A percentile compares a stretch with the other conserved stretches of the same genome.
Evolutionary conservation across 64 coral and sea anemone genomes (phyloP).

Genomic region (Dendrophyllia cribrosa): DNA sequence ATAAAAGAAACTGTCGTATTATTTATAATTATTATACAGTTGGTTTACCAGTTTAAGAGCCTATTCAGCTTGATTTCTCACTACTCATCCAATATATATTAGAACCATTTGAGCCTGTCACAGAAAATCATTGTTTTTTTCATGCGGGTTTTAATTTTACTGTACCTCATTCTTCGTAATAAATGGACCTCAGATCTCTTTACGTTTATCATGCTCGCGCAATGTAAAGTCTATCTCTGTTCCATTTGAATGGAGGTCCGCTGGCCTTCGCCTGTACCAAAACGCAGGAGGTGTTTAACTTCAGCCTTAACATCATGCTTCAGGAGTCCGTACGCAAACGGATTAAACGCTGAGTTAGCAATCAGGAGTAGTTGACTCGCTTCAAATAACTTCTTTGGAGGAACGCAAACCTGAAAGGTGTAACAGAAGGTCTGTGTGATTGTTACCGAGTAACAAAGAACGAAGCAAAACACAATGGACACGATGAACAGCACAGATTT

Average conservation of each 20-base stretch:
- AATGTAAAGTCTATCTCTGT: conserved; percentile 7
- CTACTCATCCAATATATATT: no score
- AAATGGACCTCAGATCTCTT: no score
- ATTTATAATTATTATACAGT: no score
- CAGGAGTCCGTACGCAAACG: conserved; percentile 8
- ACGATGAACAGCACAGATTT: background rate
- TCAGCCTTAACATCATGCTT: conserved; percentile 25
- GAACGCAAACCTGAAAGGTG: background rate
- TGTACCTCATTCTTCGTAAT: no score
- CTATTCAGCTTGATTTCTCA: no score
- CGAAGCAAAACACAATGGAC: background rate
- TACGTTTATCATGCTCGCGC: background rate
- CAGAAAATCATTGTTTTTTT: no score
- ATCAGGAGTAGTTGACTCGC: background rate
- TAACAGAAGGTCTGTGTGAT: background rate
- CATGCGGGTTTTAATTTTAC: no score
- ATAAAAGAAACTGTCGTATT: no score
- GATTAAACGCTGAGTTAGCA: conserved; percentile 35
- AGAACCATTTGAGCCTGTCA: no score
- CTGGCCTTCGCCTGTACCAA: background rate
- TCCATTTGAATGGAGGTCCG: background rate
- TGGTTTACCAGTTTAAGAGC: no score
- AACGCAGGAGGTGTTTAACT: background rate
- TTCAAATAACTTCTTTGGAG: rapidly evolving
- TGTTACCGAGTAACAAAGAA: background rate